A percentile compares a stretch with the other conserved stretches of the same genome.
phyloP scores from a whole-genome alignment of 2,797 vertebrate genomes.

The Platalea minor region DNA sequence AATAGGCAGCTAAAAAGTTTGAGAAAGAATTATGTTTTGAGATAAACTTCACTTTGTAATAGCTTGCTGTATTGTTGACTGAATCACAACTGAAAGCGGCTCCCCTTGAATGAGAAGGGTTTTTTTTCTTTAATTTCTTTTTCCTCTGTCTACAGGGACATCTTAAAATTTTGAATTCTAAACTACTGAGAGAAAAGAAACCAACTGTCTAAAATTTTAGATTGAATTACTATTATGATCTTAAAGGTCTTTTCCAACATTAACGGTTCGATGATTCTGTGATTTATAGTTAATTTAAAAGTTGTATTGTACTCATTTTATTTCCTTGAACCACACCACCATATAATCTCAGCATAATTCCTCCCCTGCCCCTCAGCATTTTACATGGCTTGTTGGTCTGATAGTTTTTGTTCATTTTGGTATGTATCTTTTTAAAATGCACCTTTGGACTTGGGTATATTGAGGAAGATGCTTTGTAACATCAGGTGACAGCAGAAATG shows the following conservation, averaged over 20 bases:
- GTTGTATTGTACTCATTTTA: background rate
- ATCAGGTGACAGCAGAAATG: background rate
- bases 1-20: background rate
- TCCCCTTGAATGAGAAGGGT: background rate
- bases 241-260: too few relatives aligned
- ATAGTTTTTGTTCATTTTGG: background rate
- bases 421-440: background rate
- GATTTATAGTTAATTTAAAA: background rate
- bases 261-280: too few relatives aligned
- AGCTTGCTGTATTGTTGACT: background rate
- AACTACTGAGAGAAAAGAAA: background rate
- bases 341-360: background rate
- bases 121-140: background rate
- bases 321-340: background rate
- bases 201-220: background rate
- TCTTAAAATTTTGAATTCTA: background rate
- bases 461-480: background rate
- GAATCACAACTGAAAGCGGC: background rate
- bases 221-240: background rate
- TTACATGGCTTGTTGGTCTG: background rate
- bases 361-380: background rate
- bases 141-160: background rate
- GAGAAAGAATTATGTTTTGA: background rate
- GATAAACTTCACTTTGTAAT: background rate
- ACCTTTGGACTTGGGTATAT: background rate